Percentiles rank a stretch among this genome's conserved stretches.
Evolutionary conservation across 2,888 invertebrate species (phyloP).

Genomic region (Lasioglossum marginatum): DNA sequence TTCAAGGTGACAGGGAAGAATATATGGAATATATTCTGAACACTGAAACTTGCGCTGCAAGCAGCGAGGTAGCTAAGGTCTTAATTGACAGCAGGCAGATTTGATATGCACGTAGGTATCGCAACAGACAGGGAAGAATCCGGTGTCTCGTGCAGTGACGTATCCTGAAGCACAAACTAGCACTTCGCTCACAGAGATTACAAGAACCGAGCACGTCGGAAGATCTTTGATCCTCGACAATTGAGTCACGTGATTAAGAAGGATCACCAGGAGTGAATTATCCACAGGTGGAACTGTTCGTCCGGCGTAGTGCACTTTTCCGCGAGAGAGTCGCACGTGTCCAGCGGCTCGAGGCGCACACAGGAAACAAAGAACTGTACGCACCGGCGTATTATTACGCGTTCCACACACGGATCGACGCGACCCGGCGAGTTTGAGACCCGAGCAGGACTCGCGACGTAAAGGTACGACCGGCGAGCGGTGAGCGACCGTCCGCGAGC

Average conservation of each 20-base stretch:
- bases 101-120: neutral
- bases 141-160: neutral
- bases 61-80: neutral
- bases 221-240: neutral
- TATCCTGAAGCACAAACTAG: neutral
- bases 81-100: neutral
- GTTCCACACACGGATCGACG: constrained; percentile 13
- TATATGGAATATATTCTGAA: neutral
- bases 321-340: constrained; percentile 48
- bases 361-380: neutral
- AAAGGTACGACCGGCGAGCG: neutral
- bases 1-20: neutral
- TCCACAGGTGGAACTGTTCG: constrained; percentile 52
- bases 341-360: constrained; percentile 19
- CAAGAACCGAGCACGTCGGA: neutral
- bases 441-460: neutral
- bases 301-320: constrained; percentile 41
- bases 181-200: neutral
- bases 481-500: constrained; percentile 25
- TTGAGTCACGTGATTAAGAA: neutral
- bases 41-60: neutral
- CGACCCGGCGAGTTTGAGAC: constrained; percentile 13
- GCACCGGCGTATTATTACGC: neutral
- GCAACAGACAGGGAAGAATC: neutral
- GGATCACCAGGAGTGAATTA: constrained; percentile 23